These are phyloP conservation scores for Bhutanitis thaidina DNA, from an alignment of 2,888 invertebrate species.

Conservation along the genomic window DNA sequence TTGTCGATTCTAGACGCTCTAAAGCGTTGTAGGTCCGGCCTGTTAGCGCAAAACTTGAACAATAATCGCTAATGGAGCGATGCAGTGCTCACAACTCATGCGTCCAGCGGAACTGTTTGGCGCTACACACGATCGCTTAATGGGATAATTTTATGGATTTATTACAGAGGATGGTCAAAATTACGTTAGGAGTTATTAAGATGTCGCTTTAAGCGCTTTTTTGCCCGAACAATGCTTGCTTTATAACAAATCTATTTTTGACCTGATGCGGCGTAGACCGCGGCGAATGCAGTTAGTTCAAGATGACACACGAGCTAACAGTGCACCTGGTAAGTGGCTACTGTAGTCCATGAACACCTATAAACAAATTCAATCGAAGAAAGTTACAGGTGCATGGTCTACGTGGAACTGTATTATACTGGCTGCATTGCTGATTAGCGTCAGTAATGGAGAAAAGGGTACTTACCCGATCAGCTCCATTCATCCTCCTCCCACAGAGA, in stretches of 20 bases:
- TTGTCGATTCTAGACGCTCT: constrained; percentile 37
- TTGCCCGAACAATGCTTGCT: not conserved
- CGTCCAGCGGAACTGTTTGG: constrained; percentile 29
- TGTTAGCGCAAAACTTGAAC: constrained; percentile 60
- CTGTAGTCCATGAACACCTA: no score
- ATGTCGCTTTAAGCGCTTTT: not conserved
- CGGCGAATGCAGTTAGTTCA: no score
- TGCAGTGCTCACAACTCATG: constrained; percentile 73
- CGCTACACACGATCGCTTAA: constrained; percentile 29
- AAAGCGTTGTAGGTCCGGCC: constrained; percentile 43
- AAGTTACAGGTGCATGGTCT: no score
- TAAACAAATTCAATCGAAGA: no score
- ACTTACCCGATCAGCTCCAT: no score
- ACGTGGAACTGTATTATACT: no score
- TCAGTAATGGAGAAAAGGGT: no score
- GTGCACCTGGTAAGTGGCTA: no score
- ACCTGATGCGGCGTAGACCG: no score
- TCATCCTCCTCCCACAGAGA: no score
- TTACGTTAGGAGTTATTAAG: not conserved
- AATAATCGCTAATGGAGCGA: constrained; percentile 78
- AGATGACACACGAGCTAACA: no score
- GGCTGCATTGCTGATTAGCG: no score
- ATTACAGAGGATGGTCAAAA: constrained; percentile 21
- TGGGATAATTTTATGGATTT: constrained; percentile 37
- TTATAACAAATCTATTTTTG: not conserved